Evolutionary conservation across 2,113 vertebrate genomes (phyloP).

Genomic region (Festucalex cinctus): DNA sequence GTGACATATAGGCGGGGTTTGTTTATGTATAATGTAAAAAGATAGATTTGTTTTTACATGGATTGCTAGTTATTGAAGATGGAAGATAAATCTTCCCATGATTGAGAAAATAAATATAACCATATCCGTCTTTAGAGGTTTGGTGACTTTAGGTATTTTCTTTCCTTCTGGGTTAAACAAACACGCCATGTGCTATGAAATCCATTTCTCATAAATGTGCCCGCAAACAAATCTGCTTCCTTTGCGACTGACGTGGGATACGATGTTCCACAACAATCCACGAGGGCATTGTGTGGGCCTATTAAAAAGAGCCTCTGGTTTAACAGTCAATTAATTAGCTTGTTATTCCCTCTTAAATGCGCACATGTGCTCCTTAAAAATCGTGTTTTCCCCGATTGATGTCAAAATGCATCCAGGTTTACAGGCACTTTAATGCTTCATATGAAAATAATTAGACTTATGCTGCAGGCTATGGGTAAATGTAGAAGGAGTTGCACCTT

Average conservation of each 20-base stretch:
- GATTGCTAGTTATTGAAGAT: constrained; percentile 32
- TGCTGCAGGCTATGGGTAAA: constrained; percentile 32
- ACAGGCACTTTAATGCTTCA: constrained; percentile 37
- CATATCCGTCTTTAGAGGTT: constrained; percentile 37
- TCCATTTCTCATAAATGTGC: constrained; percentile 45
- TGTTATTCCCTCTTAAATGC: constrained; percentile 44
- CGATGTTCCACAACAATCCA: constrained; percentile 37
- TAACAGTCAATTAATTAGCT: constrained; percentile 58
- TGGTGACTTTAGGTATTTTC: constrained; percentile 51
- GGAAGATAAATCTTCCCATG: constrained; percentile 67
- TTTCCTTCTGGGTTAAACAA: constrained; percentile 27
- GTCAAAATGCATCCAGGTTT: constrained; percentile 37
- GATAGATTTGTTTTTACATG: constrained; percentile 35
- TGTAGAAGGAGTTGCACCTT: constrained; percentile 1
- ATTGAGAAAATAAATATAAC: constrained; percentile 38
- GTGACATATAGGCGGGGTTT: constrained; percentile 41
- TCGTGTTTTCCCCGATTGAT: constrained; percentile 47
- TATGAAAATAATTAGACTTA: constrained; percentile 56
- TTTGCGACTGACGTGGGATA: constrained; percentile 45
- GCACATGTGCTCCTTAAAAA: constrained; percentile 55
- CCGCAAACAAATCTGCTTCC: constrained; percentile 46
- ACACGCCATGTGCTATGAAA: constrained; percentile 28
- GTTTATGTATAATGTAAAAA: not conserved
- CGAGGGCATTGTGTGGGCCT: constrained; percentile 40
- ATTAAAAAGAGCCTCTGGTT: constrained; percentile 39